Evolutionary conservation across 2,888 invertebrate genomes (phyloP).

Genomic region (Isoperla grammatica): DNA sequence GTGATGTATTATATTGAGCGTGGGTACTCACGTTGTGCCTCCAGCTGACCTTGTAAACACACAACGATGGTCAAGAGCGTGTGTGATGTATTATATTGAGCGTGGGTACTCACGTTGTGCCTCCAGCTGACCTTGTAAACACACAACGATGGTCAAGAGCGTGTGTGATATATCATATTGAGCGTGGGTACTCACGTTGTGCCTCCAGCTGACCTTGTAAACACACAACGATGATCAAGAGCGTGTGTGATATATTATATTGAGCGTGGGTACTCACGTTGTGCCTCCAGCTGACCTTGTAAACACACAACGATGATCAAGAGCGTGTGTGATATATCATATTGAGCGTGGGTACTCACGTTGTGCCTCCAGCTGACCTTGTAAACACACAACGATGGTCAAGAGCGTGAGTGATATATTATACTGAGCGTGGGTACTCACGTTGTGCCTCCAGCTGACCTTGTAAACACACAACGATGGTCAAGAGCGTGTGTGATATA

Average conservation of each 20-base stretch:
- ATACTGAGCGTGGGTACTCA: constrained; percentile 45
- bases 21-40: constrained; percentile 61
- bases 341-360: constrained; percentile 48
- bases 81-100: too few species aligned
- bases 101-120: constrained; percentile 59
- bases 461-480: constrained; percentile 42
- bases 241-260: too few species aligned
- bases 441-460: constrained; percentile 72
- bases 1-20: background rate
- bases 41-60: constrained; percentile 62
- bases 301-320: too few species aligned
- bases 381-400: constrained; percentile 36
- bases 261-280: constrained; percentile 53
- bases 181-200: constrained; percentile 56
- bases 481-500: too few species aligned
- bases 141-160: too few species aligned
- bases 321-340: too few species aligned
- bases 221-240: too few species aligned
- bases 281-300: constrained; percentile 71
- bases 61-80: too few species aligned
- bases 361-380: constrained; percentile 73
- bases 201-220: constrained; percentile 67
- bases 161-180: too few species aligned
- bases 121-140: constrained; percentile 65
- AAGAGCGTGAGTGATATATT: too few species aligned